A percentile compares a stretch with the other conserved stretches of the same genome.
Conservation (phyloP, 2,113 vertebrate species). For the Athene noctua region DNA sequence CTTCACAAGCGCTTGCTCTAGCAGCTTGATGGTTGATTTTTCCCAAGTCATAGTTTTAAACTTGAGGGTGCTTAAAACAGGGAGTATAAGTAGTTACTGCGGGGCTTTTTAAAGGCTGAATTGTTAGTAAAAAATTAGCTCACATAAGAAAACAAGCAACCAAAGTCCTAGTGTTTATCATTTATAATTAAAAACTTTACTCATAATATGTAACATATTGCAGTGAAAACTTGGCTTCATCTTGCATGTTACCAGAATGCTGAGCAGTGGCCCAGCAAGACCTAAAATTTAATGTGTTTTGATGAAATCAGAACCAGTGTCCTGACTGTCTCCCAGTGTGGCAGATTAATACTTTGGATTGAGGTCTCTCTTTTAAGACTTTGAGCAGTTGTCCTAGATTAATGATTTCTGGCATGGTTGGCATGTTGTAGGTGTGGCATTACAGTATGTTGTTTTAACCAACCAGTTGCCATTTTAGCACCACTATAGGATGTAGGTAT, state of each 20-base stretch:
- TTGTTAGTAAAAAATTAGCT: neutral
- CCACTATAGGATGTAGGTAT: fast-evolving
- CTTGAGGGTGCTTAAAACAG: neutral
- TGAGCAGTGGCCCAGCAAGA: neutral
- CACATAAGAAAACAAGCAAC: neutral
- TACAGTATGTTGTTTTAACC: neutral
- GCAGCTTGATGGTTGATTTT: neutral
- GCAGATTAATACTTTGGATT: neutral
- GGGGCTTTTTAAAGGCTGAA: neutral
- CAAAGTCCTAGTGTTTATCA: neutral
- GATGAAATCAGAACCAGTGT: neutral
- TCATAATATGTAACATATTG: neutral
- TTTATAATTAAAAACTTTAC: neutral
- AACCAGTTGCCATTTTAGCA: neutral
- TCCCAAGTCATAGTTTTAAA: neutral
- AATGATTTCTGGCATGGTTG: neutral
- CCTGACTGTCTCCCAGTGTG: fast-evolving
- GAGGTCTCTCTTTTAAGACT: neutral
- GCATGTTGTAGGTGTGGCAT: neutral
- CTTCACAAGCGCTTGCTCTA: neutral
- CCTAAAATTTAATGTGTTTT: neutral
- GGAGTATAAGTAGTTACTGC: neutral
- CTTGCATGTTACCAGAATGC: neutral
- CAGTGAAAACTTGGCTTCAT: neutral
- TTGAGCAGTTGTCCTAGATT: neutral